Conservation (phyloP, 2,113 vertebrate species). For the Corythoichthys intestinalis region DNA sequence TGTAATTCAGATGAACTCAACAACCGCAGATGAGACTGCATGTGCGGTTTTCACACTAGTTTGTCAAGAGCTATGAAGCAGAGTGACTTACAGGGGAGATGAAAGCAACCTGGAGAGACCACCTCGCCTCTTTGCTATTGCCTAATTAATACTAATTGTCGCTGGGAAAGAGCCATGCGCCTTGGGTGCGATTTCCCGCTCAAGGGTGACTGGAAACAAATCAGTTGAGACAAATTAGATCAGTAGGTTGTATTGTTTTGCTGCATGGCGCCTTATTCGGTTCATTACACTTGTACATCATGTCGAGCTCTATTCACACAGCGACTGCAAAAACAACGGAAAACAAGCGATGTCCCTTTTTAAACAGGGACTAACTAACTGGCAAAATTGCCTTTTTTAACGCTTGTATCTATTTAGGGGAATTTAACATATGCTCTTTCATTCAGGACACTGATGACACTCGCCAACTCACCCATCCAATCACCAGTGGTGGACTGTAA, state of each 20-base stretch:
- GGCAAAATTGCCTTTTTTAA: neutral
- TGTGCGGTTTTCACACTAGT: constrained; percentile 1
- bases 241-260: constrained; percentile 11
- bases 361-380: neutral
- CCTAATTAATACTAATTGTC: constrained; percentile 50
- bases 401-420: no score
- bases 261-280: constrained; percentile 9
- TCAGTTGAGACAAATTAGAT: constrained; percentile 21
- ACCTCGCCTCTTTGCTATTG: constrained; percentile 33
- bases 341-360: neutral
- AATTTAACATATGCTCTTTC: no score
- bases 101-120: constrained; percentile 29
- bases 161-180: constrained; percentile 18
- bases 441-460: no score
- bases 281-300: constrained; percentile 17
- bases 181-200: constrained; percentile 39
- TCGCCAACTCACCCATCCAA: no score
- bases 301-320: neutral
- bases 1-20: constrained; percentile 22
- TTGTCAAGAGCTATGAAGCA: constrained; percentile 12
- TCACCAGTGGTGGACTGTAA: no score
- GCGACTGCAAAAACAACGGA: neutral
- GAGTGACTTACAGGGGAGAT: constrained; percentile 24
- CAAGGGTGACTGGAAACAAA: constrained; percentile 44
- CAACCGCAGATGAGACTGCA: neutral